Conservation (phyloP, 2,113 vertebrate genomes). For the Phalacrocorax pelagicus region DNA sequence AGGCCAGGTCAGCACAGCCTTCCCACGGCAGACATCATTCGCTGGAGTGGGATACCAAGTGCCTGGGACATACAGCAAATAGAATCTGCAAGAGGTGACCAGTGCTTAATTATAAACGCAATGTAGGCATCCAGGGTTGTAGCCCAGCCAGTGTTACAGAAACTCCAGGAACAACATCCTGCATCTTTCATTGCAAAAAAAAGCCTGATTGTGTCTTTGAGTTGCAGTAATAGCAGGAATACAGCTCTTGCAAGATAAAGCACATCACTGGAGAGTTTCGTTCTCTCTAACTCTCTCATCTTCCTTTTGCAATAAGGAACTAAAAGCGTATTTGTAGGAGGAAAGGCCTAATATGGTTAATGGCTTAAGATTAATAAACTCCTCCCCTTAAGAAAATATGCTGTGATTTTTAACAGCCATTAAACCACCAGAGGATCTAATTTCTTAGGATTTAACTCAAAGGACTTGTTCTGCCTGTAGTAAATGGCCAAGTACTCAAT, state of each 20-base stretch:
- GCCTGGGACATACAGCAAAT: accelerated
- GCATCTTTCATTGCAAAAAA: not conserved
- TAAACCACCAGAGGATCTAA: not conserved
- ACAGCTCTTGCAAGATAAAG: not conserved
- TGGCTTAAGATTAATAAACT: not conserved
- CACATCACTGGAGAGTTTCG: not conserved
- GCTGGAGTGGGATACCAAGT: not conserved
- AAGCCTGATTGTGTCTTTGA: not conserved
- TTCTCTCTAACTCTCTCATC: not conserved
- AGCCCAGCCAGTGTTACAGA: not conserved
- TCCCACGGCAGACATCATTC: not conserved
- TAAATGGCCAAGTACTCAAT: not conserved
- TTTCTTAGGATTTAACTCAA: not conserved
- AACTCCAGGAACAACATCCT: not conserved
- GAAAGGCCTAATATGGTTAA: not conserved
- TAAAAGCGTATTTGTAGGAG: not conserved
- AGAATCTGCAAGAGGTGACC: not conserved
- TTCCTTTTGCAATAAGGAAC: not conserved
- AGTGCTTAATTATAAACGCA: not conserved
- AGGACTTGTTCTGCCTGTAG: not conserved
- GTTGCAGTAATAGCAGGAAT: not conserved
- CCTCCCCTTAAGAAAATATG: not conserved
- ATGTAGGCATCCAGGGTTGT: not conserved
- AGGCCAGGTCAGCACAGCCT: not conserved
- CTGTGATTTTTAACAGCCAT: not conserved